Evolutionary conservation across 2,888 invertebrate species (phyloP).

Genomic region (Elmis aenea): DNA sequence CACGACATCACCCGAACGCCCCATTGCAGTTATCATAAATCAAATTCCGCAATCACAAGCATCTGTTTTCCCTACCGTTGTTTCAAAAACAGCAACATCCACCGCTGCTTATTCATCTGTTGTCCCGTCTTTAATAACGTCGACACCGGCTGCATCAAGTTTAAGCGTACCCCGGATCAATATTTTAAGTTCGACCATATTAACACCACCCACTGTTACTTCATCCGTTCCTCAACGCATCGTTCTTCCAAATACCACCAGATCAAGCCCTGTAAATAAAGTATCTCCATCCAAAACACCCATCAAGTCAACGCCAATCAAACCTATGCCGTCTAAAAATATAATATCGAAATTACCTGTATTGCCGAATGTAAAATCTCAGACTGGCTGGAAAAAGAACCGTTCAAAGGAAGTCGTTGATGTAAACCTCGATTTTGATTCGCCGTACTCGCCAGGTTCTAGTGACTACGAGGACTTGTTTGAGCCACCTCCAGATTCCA

Average conservation of each 20-base stretch:
- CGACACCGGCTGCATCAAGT: constrained; percentile 38
- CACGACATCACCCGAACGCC: constrained; percentile 28
- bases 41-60: constrained; percentile 29
- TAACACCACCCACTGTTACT: constrained; percentile 32
- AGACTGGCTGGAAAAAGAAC: constrained; percentile 15
- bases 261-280: constrained; percentile 45
- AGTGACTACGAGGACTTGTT: constrained; percentile 84
- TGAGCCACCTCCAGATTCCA: constrained; percentile 61
- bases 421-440: constrained; percentile 67
- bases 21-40: constrained; percentile 30
- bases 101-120: constrained; percentile 38
- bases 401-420: constrained; percentile 40
- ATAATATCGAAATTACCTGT: constrained; percentile 3
- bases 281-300: constrained; percentile 51
- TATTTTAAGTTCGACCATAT: constrained; percentile 40
- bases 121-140: constrained; percentile 38
- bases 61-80: constrained; percentile 26
- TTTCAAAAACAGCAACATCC: constrained; percentile 39
- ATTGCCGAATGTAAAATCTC: constrained; percentile 6
- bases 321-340: constrained; percentile 48
- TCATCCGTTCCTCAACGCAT: constrained; percentile 45
- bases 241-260: constrained; percentile 49
- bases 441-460: constrained; percentile 87
- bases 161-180: constrained; percentile 38
- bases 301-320: constrained; percentile 53